Evolutionary conservation across 2,888 invertebrate genomes (phyloP), one percentile per base, ranked within the genome.

Genomic region (Holacanthella duospinosa): DNA sequence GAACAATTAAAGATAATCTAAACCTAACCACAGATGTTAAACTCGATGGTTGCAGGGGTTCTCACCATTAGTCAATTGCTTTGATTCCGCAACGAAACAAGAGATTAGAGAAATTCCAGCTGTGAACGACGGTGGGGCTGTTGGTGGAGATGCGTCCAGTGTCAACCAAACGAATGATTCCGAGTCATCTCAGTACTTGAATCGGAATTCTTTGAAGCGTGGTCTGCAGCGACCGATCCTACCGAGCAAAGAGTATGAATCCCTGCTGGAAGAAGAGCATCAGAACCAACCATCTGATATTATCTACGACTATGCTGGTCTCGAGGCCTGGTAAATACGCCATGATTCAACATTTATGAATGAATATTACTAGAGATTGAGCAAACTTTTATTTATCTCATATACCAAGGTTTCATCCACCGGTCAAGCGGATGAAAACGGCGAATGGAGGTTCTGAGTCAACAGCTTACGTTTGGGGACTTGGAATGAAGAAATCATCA

Each of bases 281-380:
- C 65, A 64, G 16, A 74, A 74, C 29, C 85, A 85, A 73, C 84
- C 86, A 63, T 82, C 88, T 69, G 86, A 88, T 73, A 83, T 88
- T 79, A 82, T 95, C 25, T 94, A 94, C 78, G 93, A 94, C 79
- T 93, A 92, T 80, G 83, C 89, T 71, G 85, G 86, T 73, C 82
- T 89, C 72, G 84, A 88, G 76, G 87, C 87, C 54, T 93, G 92
- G 93, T 89, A 76, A 82, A 84, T 80, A n/a, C n/a, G n/a, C n/a
- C n/a, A n/a, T n/a, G n/a, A 60, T 43, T 64, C 53, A 24, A 55
- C 12, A 55, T 55, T 29, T 43, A n/a, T 4, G n/a, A 16, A 16
- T 48, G 4, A 21, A 21, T 16, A 4, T 9, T 21, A 21, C 36
- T 12, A 36, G 6, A 36, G 36, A 36, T 16, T 36, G 36, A 6